These are phyloP conservation scores for Trachythela sp. DNA, from an alignment of 64 coral and sea anemone genomes.

Conservation along the genomic window DNA sequence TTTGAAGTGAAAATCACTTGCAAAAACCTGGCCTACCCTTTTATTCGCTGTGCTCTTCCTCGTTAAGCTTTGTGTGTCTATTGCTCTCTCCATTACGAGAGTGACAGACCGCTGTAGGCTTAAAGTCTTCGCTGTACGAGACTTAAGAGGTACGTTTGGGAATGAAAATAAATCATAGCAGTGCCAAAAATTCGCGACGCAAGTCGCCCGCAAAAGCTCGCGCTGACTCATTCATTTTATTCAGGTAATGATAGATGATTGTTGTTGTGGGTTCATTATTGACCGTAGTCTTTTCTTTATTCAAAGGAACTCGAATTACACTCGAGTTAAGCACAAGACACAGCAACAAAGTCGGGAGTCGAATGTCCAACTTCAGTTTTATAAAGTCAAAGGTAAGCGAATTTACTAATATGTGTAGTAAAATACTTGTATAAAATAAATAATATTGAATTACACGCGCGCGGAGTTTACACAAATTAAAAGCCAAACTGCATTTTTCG, in stretches of 20 bases:
- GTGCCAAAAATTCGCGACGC: neutral
- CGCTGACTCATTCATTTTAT: slow-evolving; percentile 10
- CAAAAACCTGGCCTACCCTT: neutral
- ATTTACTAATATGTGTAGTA: neutral
- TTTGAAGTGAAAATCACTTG: slow-evolving; percentile 10
- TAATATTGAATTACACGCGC: neutral
- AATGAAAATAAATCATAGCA: neutral
- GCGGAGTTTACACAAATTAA: neutral
- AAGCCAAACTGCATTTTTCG: neutral
- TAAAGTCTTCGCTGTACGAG: slow-evolving; percentile 3
- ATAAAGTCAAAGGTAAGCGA: neutral
- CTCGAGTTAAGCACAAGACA: neutral
- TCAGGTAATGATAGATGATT: slow-evolving; percentile 20
- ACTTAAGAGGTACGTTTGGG: slow-evolving; percentile 5
- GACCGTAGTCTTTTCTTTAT: neutral
- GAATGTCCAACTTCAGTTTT: neutral
- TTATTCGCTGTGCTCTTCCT: neutral
- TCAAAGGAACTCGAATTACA: neutral
- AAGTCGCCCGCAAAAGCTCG: neutral
- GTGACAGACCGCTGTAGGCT: neutral
- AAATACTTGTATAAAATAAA: neutral
- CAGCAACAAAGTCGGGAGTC: neutral
- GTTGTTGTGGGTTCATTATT: neutral
- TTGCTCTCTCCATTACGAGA: slow-evolving; percentile 3
- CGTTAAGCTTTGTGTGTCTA: neutral